Evolutionary conservation across 2,888 invertebrate species (phyloP), one percentile per base, ranked within the genome.

Genomic region (Phoenoteleia sp.): DNA sequence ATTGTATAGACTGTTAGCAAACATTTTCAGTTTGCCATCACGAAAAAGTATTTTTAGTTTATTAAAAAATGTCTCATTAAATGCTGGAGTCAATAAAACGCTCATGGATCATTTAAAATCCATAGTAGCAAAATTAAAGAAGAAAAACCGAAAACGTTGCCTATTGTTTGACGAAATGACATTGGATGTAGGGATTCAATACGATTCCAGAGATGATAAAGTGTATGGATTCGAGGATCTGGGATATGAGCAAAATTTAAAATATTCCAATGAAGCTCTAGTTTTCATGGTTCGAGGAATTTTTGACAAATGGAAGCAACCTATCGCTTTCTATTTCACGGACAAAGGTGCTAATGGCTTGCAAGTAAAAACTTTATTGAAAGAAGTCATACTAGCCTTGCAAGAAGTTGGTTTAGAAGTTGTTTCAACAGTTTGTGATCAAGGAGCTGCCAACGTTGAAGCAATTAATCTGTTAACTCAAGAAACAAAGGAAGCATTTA

Each of bases 161-260:
- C 9, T 66, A 13, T 17, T 47, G 11, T 66, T 29, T 29, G 49
- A 66, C 19, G 36, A 66, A 49, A 33, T 66, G 47, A 27, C 49
- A 0, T 29, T 66, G 13, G 66, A 66, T 29, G 19, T 29, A 29
- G 47, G 49, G 19, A 4, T 66, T 4, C 49, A 67, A 9, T 67
- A 67, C n/a, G 36, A 13, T 13, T 25, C 17, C 52, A 36, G 21
- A 3, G 67, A 71, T 17, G 58, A 72, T 17, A 47, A 17, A 47
- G 21, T 72, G 7, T 17, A 58, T 11, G 58, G 71, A 4, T 71
- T 71, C 17, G 71, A 71, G 47, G 71, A 72, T 25, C 25, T 56
- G 11, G 45, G 47, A 4, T 25, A 29, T 17, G 23, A 13, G 1
- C 27, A 58, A 47, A 56, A 39, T 29, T 17, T 19, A 1, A 58